Evolutionary conservation across 2,888 invertebrate species (phyloP), one percentile per base, ranked within the genome.

Genomic region (Andrena flavipes): DNA sequence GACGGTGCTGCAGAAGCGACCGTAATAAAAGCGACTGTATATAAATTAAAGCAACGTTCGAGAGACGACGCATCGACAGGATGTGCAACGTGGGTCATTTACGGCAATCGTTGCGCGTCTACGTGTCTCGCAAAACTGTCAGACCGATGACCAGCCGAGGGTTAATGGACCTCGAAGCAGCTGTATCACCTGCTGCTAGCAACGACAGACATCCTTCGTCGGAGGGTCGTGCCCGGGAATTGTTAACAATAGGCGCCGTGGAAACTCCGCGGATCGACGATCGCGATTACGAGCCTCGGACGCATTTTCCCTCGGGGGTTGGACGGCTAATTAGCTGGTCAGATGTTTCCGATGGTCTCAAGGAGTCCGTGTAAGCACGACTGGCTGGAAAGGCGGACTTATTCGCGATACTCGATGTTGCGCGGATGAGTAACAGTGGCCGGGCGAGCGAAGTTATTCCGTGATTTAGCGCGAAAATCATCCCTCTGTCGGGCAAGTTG

Each of bases 311-410:
- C 75, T 63, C 69, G 73, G 63, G 84, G 81, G 62, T 33, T 42
- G 13, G 80, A 87, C 88, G 79, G 87, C 87, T 91, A 90, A 91
- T 91, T 90, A 90, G 84, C 79, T 63, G 35, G 69, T 76, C 65
- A 60, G 68, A 74, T 74, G 73, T 67, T 51, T 78, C 26, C 68
- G 60, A 65, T 51, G 72, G 83, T 86, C 86, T 73, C 76, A 82
- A 86, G 86, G 88, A 85, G 83, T 86, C 80, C 78, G 20, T 51
- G 33, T 62, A 67, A 71, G 76, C 79, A 79, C 81, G 29, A 63
- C 49, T 74, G 23, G 10, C 23, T 20, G 20, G 16, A 16, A 49
- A 59, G 65, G 29, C 35, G 56, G 10, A 71, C 62, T 70, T n/a
- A 51, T 70, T 64, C 69, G 49, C 54, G 62, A 76, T 42, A 68